phyloP scores from a whole-genome alignment of 2,888 invertebrate genomes.

The Oscheius sp. region DNA sequence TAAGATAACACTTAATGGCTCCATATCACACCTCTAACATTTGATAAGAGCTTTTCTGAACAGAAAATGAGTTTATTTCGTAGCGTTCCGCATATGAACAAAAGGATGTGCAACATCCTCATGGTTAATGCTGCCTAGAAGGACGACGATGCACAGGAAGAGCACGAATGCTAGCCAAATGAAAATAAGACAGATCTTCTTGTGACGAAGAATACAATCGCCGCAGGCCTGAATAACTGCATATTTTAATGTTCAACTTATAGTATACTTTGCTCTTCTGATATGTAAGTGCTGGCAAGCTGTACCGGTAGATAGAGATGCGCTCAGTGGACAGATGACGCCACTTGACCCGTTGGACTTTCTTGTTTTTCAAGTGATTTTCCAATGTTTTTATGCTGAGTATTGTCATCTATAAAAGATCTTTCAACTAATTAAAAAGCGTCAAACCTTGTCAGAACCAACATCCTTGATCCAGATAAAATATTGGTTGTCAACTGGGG shows the following conservation, averaged over 20 bases:
- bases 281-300: constrained; percentile 55
- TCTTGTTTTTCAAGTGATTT: constrained; percentile 55
- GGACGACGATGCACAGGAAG: constrained; percentile 56
- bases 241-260: too few species aligned
- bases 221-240: constrained; percentile 23
- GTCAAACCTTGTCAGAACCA: constrained; percentile 15
- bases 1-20: constrained; percentile 13
- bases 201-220: constrained; percentile 41
- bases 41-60: background rate
- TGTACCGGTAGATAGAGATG: constrained; percentile 57
- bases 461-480: constrained; percentile 57
- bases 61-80: constrained; percentile 9
- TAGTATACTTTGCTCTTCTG: constrained; percentile 35
- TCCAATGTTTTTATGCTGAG: constrained; percentile 57
- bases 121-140: constrained; percentile 51
- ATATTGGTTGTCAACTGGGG: constrained; percentile 54
- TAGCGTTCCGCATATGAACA: constrained; percentile 40
- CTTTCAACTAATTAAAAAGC: background rate
- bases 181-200: constrained; percentile 53
- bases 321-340: constrained; percentile 54
- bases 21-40: background rate
- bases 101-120: constrained; percentile 52
- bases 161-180: constrained; percentile 58
- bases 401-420: constrained; percentile 51
- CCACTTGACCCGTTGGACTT: constrained; percentile 60